phyloP scores from a whole-genome alignment of 37 sponge, comb jelly and placozoan genomes.

The Beroe ovata region DNA sequence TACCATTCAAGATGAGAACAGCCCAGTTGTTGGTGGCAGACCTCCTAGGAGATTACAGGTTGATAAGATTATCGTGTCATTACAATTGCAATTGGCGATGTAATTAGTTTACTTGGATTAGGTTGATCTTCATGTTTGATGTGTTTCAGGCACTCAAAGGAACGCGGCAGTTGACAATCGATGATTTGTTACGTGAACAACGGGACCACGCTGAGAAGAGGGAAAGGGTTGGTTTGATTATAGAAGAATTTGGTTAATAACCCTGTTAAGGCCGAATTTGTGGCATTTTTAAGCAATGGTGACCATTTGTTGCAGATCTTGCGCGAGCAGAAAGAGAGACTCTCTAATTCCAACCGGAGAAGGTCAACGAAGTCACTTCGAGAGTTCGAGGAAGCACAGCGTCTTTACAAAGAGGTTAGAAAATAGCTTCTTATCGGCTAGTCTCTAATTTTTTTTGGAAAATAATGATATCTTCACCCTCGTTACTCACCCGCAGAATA shows the following conservation, averaged over 20 bases:
- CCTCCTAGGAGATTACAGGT: constrained; percentile 20
- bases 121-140: too few species aligned
- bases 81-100: too few species aligned
- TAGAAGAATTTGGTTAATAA: too few species aligned
- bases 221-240: constrained; percentile 17
- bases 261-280: too few species aligned
- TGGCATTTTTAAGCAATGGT: too few species aligned
- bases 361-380: not conserved
- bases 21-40: not conserved
- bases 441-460: too few species aligned
- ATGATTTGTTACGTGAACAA: constrained; percentile 15
- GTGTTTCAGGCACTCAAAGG: constrained; percentile 12
- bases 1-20: constrained; percentile 22
- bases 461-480: too few species aligned
- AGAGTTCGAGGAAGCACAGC: constrained; percentile 1
- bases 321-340: not conserved
- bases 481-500: too few species aligned
- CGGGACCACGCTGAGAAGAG: not conserved
- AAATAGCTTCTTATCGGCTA: too few species aligned
- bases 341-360: not conserved
- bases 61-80: not conserved
- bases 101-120: too few species aligned
- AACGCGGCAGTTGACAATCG: not conserved
- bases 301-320: not conserved
- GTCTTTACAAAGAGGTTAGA: not conserved